Evolutionary conservation across 2,888 invertebrate genomes (phyloP).

Genomic region (Cerceris ruficornis): DNA sequence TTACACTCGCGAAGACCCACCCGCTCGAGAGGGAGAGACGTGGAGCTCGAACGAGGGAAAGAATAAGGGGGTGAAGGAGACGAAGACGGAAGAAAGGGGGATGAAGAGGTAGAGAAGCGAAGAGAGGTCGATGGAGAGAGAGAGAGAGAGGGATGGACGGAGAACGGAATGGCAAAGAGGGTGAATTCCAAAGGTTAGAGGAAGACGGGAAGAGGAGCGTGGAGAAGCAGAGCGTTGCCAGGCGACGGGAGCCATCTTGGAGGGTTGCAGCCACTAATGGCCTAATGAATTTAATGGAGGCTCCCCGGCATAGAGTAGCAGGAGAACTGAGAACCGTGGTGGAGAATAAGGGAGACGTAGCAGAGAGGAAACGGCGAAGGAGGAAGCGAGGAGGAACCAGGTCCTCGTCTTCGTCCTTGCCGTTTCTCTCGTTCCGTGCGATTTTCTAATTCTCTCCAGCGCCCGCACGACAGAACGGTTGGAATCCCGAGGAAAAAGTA

Average conservation of each 20-base stretch:
- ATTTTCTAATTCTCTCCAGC: conserved; percentile 59
- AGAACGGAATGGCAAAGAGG: conserved; percentile 20
- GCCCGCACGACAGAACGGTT: conserved; percentile 58
- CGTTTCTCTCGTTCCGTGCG: conserved; percentile 42
- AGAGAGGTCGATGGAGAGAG: conserved; percentile 20
- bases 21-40: conserved; percentile 58
- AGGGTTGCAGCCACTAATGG: conserved; percentile 82
- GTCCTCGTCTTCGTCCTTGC: conserved; percentile 48
- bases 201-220: conserved; percentile 43
- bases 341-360: conserved; percentile 57
- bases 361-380: conserved; percentile 38
- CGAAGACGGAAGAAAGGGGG: conserved; percentile 29
- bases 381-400: conserved; percentile 12
- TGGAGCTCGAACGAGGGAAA: conserved; percentile 33
- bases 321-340: conserved; percentile 62
- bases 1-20: conserved; percentile 78
- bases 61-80: conserved; percentile 22
- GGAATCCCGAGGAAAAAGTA: conserved; percentile 34
- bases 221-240: conserved; percentile 77
- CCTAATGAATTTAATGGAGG: conserved; percentile 82
- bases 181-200: conserved; percentile 30
- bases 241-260: conserved; percentile 82
- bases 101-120: conserved; percentile 26
- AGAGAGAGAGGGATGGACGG: conserved; percentile 20
- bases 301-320: conserved; percentile 75